These are phyloP conservation scores for Dasyprocta punctata DNA, from an alignment of 2,113 vertebrate genomes.

Conservation along the genomic window DNA sequence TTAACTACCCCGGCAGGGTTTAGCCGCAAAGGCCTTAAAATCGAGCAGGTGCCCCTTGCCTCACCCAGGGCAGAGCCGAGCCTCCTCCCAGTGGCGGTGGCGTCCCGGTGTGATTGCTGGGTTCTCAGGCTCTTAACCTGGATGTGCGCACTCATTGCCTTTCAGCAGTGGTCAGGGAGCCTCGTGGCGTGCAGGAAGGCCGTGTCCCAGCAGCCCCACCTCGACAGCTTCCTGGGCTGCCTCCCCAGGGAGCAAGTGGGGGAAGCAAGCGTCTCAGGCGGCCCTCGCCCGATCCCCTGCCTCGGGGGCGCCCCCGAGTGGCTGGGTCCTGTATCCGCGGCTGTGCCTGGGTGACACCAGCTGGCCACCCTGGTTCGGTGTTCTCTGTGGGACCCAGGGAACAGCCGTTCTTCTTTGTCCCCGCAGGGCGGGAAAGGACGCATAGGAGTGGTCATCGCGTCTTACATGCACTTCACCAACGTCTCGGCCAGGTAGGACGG, in stretches of 20 bases:
- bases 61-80: neutral
- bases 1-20: neutral
- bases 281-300: too few species aligned
- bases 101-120: fast-evolving
- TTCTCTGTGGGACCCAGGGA: neutral
- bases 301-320: fast-evolving
- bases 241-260: too few species aligned
- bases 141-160: neutral
- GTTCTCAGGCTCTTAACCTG: neutral
- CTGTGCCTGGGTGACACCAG: fast-evolving
- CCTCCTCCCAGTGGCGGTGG: fast-evolving
- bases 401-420: slow-evolving; percentile 17
- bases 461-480: slow-evolving; percentile 96
- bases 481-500: slow-evolving; percentile 94
- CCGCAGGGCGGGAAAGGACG: slow-evolving; percentile 95
- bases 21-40: neutral
- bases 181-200: fast-evolving
- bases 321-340: too few species aligned
- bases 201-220: fast-evolving
- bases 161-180: neutral
- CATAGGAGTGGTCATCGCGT: slow-evolving; percentile 96
- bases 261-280: neutral
- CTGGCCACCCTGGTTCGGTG: fast-evolving
- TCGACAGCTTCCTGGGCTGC: neutral
- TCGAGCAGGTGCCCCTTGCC: fast-evolving